Evolutionary conservation across 2,888 invertebrate genomes (phyloP), one percentile per base, ranked within the genome.

Genomic region (Phasia obesa): DNA sequence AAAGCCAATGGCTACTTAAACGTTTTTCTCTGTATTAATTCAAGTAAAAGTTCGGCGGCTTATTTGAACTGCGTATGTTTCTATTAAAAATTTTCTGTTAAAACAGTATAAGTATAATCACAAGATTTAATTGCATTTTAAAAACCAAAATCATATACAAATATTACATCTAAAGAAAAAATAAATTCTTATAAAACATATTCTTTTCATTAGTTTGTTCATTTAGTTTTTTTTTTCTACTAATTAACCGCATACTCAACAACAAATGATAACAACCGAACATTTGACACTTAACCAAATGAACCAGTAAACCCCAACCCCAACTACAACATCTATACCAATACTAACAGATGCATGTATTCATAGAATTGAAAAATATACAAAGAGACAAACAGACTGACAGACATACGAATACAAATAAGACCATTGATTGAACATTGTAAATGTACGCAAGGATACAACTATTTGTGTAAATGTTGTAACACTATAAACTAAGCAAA

Each of bases 241-340:
- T 71, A 79, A 73, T 83, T 79, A 79, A 83, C 79, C 83, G 75
- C 83, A 83, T 67, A 79, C 62, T 83, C 60, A 76, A 79, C 71
- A 77, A 76, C 79, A 76, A 79, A 79, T 76, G 79, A 83, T 83
- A 79, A 73, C 83, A 76, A 67, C 31, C 51, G 49, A 79, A 79
- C 83, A 76, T 79, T 83, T 83, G 83, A 83, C 79, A 83, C 75
- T 79, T 83, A 83, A 79, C 71, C 83, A 83, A 83, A 79, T 79
- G 79, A 76, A 83, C 79, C 79, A 76, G 75, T 55, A 76, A 83
- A 67, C 69, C 64, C 60, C 57, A 73, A 60, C 21, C 19, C 35
- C 44, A 71, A 62, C n/a, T 70, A 73, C 44, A 71, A 17, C 19
- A 59, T 35, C 42, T 60, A 19, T 15, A 55, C 17, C 7, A 42